phyloP scores from a whole-genome alignment of 2,888 invertebrate genomes.

The Napeogenes sylphis region DNA sequence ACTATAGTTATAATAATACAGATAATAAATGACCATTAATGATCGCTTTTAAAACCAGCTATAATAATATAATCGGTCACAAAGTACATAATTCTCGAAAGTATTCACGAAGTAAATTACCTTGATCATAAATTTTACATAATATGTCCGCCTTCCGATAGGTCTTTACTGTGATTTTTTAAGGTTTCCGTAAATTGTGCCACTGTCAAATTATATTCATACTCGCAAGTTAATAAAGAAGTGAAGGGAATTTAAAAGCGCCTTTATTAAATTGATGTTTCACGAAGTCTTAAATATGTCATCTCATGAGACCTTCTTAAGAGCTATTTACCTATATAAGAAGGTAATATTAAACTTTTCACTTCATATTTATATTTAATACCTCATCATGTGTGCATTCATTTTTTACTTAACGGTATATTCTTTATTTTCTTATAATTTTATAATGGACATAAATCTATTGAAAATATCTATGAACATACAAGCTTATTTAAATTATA shows the following conservation, averaged over 20 bases:
- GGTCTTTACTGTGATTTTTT: constrained; percentile 37
- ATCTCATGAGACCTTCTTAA: constrained; percentile 24
- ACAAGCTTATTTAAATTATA: no score
- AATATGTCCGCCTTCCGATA: constrained; percentile 45
- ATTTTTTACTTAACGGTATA: no score
- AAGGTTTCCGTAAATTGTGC: constrained; percentile 52
- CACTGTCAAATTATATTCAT: constrained; percentile 60
- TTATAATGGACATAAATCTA: no score
- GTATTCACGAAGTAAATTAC: constrained; percentile 48
- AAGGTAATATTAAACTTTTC: background rate
- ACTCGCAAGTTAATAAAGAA: constrained; percentile 50
- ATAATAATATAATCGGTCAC: no score
- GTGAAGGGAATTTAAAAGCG: constrained; percentile 44
- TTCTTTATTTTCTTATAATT: no score
- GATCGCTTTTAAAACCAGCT: constrained; percentile 35
- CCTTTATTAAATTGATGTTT: constrained; percentile 30
- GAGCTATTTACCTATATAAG: constrained; percentile 14
- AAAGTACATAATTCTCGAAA: constrained; percentile 47
- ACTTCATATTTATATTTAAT: no score
- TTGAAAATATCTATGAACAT: no score
- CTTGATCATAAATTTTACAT: constrained; percentile 49
- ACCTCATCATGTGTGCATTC: no score
- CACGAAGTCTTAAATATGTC: constrained; percentile 22
- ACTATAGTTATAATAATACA: no score
- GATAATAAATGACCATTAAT: no score